phyloP scores from a whole-genome alignment of 2,888 invertebrate species.

The Plagodis pulveraria region DNA sequence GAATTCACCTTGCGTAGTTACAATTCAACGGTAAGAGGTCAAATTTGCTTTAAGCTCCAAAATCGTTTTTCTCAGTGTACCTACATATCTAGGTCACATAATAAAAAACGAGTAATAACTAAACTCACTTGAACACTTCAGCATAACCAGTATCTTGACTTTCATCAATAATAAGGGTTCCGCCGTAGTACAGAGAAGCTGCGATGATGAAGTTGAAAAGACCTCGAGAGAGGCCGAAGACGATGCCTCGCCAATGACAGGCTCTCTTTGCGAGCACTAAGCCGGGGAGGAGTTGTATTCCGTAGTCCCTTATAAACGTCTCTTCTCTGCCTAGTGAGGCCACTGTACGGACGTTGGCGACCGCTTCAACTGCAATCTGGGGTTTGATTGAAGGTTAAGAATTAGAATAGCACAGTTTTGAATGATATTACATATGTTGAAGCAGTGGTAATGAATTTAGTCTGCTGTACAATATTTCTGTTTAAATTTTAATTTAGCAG shows the following conservation, averaged over 20 bases:
- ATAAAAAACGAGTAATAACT: too few relatives aligned
- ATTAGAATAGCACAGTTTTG: too few relatives aligned
- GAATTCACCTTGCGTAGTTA: too few relatives aligned
- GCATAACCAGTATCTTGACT: slow-evolving; percentile 76
- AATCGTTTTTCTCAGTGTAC: background rate
- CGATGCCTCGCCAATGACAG: slow-evolving; percentile 88
- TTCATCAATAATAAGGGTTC: slow-evolving; percentile 86
- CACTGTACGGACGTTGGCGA: slow-evolving; percentile 91
- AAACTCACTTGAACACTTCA: slow-evolving; percentile 88
- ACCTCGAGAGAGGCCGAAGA: slow-evolving; percentile 89
- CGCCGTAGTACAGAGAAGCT: slow-evolving; percentile 89
- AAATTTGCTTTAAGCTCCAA: too few relatives aligned
- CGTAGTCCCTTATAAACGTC: slow-evolving; percentile 87
- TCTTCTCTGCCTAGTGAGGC: slow-evolving; percentile 89
- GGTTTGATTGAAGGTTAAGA: background rate
- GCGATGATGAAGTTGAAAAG: slow-evolving; percentile 90
- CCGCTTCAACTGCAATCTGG: slow-evolving; percentile 90
- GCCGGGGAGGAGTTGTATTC: slow-evolving; percentile 85
- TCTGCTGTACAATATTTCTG: too few relatives aligned
- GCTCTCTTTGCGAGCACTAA: slow-evolving; percentile 83
- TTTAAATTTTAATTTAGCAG: too few relatives aligned
- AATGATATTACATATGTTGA: too few relatives aligned
- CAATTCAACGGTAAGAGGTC: too few relatives aligned
- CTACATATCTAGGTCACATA: background rate
- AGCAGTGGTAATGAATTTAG: too few relatives aligned